A percentile compares a stretch with the other conserved stretches of the same genome.
Conservation (phyloP, 2,113 vertebrate genomes). For the Castor canadensis region DNA sequence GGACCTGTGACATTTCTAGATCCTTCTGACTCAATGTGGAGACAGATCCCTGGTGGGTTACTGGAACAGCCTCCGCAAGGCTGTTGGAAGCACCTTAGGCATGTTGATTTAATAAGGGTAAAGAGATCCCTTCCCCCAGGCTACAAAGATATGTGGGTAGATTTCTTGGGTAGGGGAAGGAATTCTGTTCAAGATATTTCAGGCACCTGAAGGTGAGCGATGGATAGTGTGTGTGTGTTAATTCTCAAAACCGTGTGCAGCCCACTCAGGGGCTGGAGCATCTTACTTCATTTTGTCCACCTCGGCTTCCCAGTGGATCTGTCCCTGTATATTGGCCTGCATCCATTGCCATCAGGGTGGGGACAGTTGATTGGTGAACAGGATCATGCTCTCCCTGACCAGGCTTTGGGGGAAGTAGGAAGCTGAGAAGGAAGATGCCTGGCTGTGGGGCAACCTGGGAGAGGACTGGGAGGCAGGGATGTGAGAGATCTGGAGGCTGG, state of each 20-base stretch:
- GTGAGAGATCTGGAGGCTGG: not conserved
- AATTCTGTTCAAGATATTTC: not conserved
- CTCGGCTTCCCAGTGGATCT: not conserved
- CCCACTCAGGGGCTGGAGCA: too few species aligned
- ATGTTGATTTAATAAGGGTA: not conserved
- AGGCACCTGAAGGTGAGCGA: too few species aligned
- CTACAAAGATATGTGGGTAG: too few species aligned
- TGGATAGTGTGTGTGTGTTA: not conserved
- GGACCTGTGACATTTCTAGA: not conserved
- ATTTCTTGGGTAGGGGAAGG: too few species aligned
- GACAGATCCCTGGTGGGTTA: not conserved
- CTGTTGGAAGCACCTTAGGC: not conserved
- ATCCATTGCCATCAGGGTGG: not conserved
- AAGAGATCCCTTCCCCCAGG: not conserved
- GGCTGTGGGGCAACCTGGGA: too few species aligned
- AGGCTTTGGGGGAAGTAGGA: not conserved
- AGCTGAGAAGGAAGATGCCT: too few species aligned
- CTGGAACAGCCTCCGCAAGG: too few species aligned
- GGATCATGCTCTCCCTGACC: not conserved
- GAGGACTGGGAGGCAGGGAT: too few species aligned
- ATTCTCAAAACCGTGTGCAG: not conserved
- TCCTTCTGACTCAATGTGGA: not conserved
- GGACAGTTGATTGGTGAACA: not conserved
- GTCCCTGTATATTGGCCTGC: not conserved
- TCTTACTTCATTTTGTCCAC: not conserved